phyloP scores from a whole-genome alignment of 2,888 invertebrate species.

The Sarcophaga carnaria region DNA sequence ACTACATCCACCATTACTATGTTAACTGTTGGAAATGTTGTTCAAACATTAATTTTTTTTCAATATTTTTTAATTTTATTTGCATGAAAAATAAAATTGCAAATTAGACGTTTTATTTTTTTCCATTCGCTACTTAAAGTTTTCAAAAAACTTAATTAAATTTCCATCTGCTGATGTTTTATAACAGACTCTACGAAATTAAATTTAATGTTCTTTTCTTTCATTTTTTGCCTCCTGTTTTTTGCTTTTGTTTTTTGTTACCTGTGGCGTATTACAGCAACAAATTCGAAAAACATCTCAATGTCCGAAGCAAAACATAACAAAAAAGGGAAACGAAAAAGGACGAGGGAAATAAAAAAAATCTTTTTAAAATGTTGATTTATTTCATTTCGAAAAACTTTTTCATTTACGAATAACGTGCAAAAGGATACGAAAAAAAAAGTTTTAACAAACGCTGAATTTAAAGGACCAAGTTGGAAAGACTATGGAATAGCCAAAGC shows the following conservation, averaged over 20 bases:
- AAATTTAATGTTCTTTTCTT: background rate
- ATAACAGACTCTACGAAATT: background rate
- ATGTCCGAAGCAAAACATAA: background rate
- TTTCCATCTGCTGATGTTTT: conserved; percentile 25
- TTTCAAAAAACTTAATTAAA: conserved; percentile 31
- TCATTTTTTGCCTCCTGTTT: background rate
- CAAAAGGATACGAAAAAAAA: background rate
- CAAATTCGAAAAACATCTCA: background rate
- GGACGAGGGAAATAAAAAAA: background rate
- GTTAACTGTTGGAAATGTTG: no score
- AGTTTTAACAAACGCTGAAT: background rate
- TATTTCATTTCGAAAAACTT: conserved; percentile 17
- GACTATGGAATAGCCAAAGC: background rate
- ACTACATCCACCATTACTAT: no score
- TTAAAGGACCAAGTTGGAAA: background rate
- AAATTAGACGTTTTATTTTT: conserved; percentile 12
- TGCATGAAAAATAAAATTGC: background rate
- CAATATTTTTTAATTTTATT: no score
- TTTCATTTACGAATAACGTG: background rate
- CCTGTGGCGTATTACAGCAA: conserved; percentile 12
- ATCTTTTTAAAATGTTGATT: conserved; percentile 33
- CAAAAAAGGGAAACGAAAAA: background rate
- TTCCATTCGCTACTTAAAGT: conserved; percentile 5
- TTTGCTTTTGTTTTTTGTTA: background rate
- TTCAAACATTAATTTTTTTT: no score